Evolutionary conservation across 2,888 invertebrate genomes (phyloP), one percentile per base, ranked within the genome.

Genomic region (Scaptomyza reducta): DNA sequence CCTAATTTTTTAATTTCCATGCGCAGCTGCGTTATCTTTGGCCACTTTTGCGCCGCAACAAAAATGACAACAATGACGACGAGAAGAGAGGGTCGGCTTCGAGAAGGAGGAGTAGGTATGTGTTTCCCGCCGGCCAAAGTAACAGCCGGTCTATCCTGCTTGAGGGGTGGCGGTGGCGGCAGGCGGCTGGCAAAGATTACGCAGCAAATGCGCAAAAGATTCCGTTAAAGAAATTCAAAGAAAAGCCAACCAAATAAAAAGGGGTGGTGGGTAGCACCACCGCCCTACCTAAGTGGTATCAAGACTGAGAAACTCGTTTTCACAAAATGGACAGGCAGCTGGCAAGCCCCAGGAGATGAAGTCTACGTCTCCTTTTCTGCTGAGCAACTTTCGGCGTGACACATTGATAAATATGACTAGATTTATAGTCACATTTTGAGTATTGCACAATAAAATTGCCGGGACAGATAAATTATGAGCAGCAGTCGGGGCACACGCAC

Each of bases 141-240:
- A 79, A 87, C 87, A 84, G 87, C 84, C 83, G 77, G 56, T 62
- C 77, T 63, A 56, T 72, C 54, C 69, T 61, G 73, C 62, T 80
- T 54, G 66, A 38, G 80, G 84, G 83, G 74, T 78, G 83, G 86
- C 82, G 83, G 79, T 79, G 85, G 81, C 84, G 76, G 71, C 54
- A 46, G 58, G 66, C 58, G 55, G 44, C 51, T 35, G 46, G 46
- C 59, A 33, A 59, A 44, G 56, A 57, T 57, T 58, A 29, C 47
- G 40, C 68, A 62, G 42, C 29, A 75, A 74, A 71, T 74, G 72
- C 74, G 75, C 74, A 74, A 75, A 74, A 75, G 71, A 71, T 47
- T 63, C 74, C 68, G 60, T 61, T 53, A 64, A 57, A 38, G 14
- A 38, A 38, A 14, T n/a, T 31, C 54, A 51, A 41, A 29, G 40